A percentile compares a stretch with the other conserved stretches of the same genome.
Evolutionary conservation across 2,888 invertebrate species (phyloP).

Genomic region (Aquatica leii): DNA sequence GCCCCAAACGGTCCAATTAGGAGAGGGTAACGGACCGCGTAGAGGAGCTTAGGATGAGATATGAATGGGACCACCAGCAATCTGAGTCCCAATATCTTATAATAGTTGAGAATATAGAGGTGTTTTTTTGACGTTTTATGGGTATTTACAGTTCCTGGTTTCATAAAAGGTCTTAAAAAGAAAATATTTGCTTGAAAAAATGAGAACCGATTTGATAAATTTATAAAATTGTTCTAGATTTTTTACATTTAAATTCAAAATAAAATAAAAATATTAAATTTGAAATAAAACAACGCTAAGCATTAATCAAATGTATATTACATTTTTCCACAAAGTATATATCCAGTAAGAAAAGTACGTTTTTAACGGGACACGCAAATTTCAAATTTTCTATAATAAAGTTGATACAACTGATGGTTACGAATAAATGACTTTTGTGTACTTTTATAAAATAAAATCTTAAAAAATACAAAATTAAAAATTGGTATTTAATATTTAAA

Average conservation of each 20-base stretch:
- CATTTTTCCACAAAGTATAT: conserved; percentile 27
- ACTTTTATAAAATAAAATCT: conserved; percentile 12
- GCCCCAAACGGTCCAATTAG: conserved; percentile 55
- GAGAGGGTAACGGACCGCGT: conserved; percentile 51
- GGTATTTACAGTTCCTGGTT: conserved; percentile 46
- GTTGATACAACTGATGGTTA: conserved; percentile 33
- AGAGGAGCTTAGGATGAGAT: conserved; percentile 47
- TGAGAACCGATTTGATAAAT: conserved; percentile 17
- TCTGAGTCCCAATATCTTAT: conserved; percentile 52
- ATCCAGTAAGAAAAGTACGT: conserved; percentile 31
- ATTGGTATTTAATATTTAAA: too few relatives aligned
- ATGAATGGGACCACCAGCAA: conserved; percentile 48
- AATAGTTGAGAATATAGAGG: conserved; percentile 46
- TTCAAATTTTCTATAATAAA: conserved; percentile 46
- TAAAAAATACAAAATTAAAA: too few relatives aligned
- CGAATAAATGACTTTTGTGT: conserved; percentile 29
- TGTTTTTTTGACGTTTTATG: conserved; percentile 48
- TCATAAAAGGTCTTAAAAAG: conserved; percentile 24
- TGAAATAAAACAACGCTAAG: conserved; percentile 38
- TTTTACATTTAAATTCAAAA: conserved; percentile 8
- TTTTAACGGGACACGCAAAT: conserved; percentile 42
- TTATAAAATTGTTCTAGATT: conserved; percentile 35
- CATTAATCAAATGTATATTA: conserved; percentile 41
- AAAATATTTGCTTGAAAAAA: conserved; percentile 11
- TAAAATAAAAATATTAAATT: too few relatives aligned